A percentile compares a stretch with the other conserved stretches of the same genome.
These are phyloP conservation scores for Limenitis camilla DNA, from an alignment of 2,888 invertebrate species.

Conservation along the genomic window DNA sequence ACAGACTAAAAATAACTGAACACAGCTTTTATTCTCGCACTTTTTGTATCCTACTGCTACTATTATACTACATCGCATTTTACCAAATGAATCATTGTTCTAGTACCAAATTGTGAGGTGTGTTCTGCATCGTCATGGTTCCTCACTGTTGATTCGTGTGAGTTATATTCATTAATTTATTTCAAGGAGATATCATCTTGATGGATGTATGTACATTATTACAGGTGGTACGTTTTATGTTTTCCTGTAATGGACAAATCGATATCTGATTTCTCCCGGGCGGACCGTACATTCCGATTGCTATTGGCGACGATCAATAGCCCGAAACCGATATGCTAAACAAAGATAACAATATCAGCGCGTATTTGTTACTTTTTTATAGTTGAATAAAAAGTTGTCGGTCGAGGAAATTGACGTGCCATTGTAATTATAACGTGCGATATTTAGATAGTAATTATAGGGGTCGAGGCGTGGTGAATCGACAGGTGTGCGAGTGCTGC, in stretches of 20 bases:
- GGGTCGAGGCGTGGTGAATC: constrained; percentile 41
- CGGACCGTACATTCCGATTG: constrained; percentile 30
- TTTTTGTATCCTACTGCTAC: constrained; percentile 25
- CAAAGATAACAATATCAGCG: constrained; percentile 66
- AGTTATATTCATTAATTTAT: constrained; percentile 65
- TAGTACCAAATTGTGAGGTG: constrained; percentile 46
- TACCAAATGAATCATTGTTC: constrained; percentile 28
- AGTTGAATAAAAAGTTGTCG: constrained; percentile 44
- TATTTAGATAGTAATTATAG: constrained; percentile 54
- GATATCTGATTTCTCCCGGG: constrained; percentile 41
- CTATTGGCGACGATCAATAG: constrained; percentile 47
- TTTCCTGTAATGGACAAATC: constrained; percentile 61
- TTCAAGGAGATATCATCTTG: constrained; percentile 65
- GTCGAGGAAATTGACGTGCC: constrained; percentile 57
- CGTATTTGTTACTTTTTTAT: constrained; percentile 52
- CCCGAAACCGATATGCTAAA: constrained; percentile 62
- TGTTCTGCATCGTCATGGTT: constrained; percentile 51
- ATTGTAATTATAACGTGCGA: constrained; percentile 54
- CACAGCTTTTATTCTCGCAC: background rate
- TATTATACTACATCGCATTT: constrained; percentile 32
- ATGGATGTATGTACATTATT: constrained; percentile 61
- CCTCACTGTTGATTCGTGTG: constrained; percentile 49
- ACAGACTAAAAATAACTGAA: background rate
- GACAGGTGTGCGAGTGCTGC: constrained; percentile 36
- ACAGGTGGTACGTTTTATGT: constrained; percentile 61